These are phyloP conservation scores for Oostethus manadensis DNA, from an alignment of 2,113 vertebrate species.

Conservation along the genomic window DNA sequence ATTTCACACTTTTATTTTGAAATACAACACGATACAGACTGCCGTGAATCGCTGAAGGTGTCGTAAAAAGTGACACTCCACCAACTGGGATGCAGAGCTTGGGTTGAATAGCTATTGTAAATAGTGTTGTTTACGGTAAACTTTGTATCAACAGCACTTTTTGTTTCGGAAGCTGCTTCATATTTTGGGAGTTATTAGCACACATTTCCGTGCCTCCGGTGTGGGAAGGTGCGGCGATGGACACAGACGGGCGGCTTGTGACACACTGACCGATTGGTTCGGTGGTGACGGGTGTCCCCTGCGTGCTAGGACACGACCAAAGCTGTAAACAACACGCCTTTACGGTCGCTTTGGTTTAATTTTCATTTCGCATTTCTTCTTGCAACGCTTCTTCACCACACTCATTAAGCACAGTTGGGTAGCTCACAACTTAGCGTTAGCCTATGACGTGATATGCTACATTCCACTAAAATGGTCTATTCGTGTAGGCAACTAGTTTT, in stretches of 20 bases:
- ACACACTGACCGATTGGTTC: slow-evolving; percentile 23
- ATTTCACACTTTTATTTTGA: neutral
- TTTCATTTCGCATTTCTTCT: neutral
- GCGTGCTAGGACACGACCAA: slow-evolving; percentile 14
- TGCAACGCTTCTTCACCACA: neutral
- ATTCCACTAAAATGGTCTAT: neutral
- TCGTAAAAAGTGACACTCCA: neutral
- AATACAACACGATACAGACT: neutral
- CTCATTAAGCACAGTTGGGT: slow-evolving; percentile 5
- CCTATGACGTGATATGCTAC: slow-evolving; percentile 23
- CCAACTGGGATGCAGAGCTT: neutral
- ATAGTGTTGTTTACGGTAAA: neutral
- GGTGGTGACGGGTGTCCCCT: slow-evolving; percentile 26
- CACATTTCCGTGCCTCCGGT: neutral
- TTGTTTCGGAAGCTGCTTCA: neutral
- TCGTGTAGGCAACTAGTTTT: slow-evolving; percentile 7
- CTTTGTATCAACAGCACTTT: neutral
- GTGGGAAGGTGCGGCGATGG: slow-evolving; percentile 19
- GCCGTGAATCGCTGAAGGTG: slow-evolving; percentile 3
- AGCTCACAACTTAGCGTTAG: slow-evolving; percentile 7
- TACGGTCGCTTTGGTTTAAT: neutral
- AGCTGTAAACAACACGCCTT: neutral
- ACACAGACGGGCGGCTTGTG: slow-evolving; percentile 13
- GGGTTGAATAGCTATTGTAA: neutral
- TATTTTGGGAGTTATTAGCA: neutral